Percentiles rank a stretch among this genome's conserved stretches.
These are phyloP conservation scores for Masticophis lateralis DNA, from an alignment of 2,797 vertebrate genomes.

Conservation along the genomic window DNA sequence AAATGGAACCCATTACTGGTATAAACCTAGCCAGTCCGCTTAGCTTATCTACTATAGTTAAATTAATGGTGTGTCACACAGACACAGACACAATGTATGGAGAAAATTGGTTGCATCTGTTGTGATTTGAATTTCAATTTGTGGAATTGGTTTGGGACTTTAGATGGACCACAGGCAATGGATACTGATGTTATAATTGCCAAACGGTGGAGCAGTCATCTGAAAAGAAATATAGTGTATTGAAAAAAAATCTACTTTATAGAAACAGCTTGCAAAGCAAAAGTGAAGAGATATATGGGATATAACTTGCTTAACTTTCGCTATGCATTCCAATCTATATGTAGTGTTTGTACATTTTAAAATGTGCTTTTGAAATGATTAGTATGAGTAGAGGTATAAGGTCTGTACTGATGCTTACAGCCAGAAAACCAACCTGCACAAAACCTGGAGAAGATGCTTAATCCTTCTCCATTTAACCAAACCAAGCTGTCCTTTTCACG, in stretches of 20 bases:
- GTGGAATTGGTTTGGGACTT: conserved; percentile 23
- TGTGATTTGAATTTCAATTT: not conserved
- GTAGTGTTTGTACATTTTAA: not conserved
- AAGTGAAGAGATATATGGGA: not conserved
- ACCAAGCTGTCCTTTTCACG: too few species aligned
- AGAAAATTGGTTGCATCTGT: not conserved
- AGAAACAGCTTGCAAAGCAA: conserved; percentile 15
- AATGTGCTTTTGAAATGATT: not conserved
- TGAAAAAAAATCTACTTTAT: conserved; percentile 36
- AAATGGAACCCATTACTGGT: not conserved
- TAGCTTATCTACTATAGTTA: not conserved
- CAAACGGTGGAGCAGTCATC: conserved; percentile 28
- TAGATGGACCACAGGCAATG: conserved; percentile 38
- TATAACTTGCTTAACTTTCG: conserved; percentile 8
- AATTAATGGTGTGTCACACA: not conserved
- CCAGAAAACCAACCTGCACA: not conserved
- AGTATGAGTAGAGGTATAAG: not conserved
- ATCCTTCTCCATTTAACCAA: not conserved
- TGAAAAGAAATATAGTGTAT: conserved; percentile 41
- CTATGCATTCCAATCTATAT: conserved; percentile 14
- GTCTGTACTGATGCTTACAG: not conserved
- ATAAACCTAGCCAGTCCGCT: not conserved
- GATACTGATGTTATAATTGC: conserved; percentile 34
- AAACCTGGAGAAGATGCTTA: too few species aligned
- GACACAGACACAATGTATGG: not conserved